A percentile compares a stretch with the other conserved stretches of the same genome.
phyloP scores from a whole-genome alignment of 2,113 vertebrate species.

The Ranitomeya variabilis region DNA sequence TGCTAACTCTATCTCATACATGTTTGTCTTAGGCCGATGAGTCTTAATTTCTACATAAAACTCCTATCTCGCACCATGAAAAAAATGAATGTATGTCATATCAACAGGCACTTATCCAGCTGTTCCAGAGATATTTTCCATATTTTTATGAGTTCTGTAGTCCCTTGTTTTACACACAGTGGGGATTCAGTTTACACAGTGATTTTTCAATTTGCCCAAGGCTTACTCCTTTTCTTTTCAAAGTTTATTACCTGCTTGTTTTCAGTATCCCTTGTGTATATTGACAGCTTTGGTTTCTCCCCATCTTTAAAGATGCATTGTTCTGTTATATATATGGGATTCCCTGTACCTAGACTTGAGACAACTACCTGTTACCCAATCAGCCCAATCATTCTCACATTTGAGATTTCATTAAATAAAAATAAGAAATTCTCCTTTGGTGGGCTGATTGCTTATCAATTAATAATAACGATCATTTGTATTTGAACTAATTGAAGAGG shows the following conservation, averaged over 20 bases:
- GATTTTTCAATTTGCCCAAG: neutral
- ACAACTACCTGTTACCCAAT: no score
- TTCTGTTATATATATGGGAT: neutral
- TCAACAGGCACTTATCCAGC: neutral
- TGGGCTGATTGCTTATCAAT: neutral
- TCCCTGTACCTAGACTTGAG: neutral
- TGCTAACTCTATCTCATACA: neutral
- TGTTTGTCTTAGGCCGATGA: neutral
- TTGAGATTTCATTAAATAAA: neutral
- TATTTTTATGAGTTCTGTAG: neutral
- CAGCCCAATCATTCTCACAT: no score
- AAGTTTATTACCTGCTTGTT: neutral
- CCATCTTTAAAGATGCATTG: neutral
- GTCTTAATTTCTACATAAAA: neutral
- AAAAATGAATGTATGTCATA: neutral
- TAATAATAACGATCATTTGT: no score
- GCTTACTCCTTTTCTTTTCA: neutral
- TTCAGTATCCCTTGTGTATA: neutral
- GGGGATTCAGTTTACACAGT: neutral
- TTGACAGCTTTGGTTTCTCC: neutral
- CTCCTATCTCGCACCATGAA: neutral
- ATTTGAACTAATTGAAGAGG: no score
- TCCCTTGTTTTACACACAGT: conserved; percentile 3
- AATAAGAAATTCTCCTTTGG: neutral
- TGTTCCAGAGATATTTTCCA: conserved; percentile 15